These are phyloP conservation scores for Pachypanchax playfairii DNA, from an alignment of 2,113 vertebrate genomes.

Conservation along the genomic window DNA sequence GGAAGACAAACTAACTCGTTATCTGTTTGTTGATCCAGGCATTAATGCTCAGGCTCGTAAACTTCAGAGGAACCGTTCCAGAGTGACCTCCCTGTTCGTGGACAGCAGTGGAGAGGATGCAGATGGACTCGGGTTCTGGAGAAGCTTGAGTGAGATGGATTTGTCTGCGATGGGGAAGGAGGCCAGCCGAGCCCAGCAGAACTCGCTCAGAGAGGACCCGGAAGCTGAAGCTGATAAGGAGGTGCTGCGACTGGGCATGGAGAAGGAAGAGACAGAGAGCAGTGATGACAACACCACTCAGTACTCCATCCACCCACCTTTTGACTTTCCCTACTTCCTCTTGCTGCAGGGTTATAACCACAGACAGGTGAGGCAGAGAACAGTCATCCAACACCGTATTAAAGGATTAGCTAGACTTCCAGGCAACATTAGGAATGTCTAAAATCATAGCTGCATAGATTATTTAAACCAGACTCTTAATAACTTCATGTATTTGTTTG, in stretches of 20 bases:
- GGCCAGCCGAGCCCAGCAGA: slow-evolving; percentile 44
- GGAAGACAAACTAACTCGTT: no score
- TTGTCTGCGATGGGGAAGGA: slow-evolving; percentile 70
- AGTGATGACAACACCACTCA: slow-evolving; percentile 80
- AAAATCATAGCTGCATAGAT: no score
- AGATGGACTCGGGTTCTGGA: slow-evolving; percentile 75
- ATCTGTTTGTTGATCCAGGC: slow-evolving; percentile 46
- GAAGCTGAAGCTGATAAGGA: slow-evolving; percentile 74
- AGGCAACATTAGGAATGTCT: no score
- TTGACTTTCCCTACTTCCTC: slow-evolving; percentile 83
- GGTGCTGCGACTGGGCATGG: slow-evolving; percentile 63
- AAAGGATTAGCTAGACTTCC: no score
- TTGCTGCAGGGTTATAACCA: slow-evolving; percentile 80
- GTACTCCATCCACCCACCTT: slow-evolving; percentile 80
- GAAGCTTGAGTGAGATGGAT: slow-evolving; percentile 82
- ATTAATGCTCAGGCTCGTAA: slow-evolving; percentile 79
- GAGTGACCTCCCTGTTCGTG: slow-evolving; percentile 79
- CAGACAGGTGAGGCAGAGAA: slow-evolving; percentile 59
- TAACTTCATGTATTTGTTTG: no score
- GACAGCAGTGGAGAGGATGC: slow-evolving; percentile 62
- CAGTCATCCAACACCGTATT: no score
- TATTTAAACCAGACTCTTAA: no score
- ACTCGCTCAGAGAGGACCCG: slow-evolving; percentile 54
- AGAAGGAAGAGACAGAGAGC: slow-evolving; percentile 83
- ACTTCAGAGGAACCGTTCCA: slow-evolving; percentile 72